Percentiles rank a stretch among this genome's conserved stretches.
Conservation (phyloP, 2,113 vertebrate genomes). For the Tinamus guttatus region DNA sequence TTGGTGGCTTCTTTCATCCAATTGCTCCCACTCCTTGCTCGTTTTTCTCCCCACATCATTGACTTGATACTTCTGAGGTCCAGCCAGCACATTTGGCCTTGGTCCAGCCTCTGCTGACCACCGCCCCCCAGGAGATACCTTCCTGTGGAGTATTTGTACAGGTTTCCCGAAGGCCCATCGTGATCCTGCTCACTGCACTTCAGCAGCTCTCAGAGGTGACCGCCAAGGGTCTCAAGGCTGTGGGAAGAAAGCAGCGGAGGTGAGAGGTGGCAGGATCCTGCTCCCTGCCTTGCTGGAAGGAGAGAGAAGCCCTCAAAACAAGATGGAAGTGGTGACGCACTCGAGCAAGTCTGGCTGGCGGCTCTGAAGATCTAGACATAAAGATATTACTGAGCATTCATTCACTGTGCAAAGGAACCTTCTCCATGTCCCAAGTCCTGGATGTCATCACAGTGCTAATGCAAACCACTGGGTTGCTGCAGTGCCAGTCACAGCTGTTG, state of each 20-base stretch:
- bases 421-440: not conserved
- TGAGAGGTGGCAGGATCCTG: not conserved
- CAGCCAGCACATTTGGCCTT: rapidly evolving
- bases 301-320: not conserved
- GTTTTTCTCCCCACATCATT: not conserved
- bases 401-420: rapidly evolving
- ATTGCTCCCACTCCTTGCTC: not conserved
- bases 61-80: not conserved
- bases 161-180: not conserved
- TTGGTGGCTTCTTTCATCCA: rapidly evolving
- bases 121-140: not conserved
- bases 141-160: not conserved
- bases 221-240: rapidly evolving
- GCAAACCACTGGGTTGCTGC: not conserved
- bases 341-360: rapidly evolving
- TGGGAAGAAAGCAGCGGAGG: not conserved
- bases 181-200: rapidly evolving
- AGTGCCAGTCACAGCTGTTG: not conserved
- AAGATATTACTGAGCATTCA: rapidly evolving
- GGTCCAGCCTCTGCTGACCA: not conserved
- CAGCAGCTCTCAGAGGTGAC: not conserved
- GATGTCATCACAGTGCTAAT: not conserved
- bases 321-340: not conserved
- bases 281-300: not conserved
- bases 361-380: not conserved